Base-by-base conservation (phyloP, 1,140 invertebrate genomes). In the Lucilia cuprina region DNA sequence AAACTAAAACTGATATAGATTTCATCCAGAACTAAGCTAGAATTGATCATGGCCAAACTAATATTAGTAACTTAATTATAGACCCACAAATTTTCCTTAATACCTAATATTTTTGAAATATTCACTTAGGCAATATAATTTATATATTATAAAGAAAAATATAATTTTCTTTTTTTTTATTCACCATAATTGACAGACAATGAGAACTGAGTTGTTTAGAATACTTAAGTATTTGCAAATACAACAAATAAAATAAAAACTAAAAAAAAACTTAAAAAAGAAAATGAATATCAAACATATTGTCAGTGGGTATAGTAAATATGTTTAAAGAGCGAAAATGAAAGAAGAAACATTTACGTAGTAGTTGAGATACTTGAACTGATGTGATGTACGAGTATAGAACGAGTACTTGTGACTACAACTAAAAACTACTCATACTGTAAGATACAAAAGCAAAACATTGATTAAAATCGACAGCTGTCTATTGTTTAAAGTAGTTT, bases 401-500 rank as follows among this genome's bases (percentile, higher is more conserved):
- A 41, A 41, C 41, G 41, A 41, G 50, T 55, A 55, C 50, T 55
- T 17, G 17, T 12, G 17, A 55, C 50, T 55, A 55, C 50, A 55
- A 55, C 50, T 55, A 14, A n/a, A 55, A 1, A 30, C 25, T 41
- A 41, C 41, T 41, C 41, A 41, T 41, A 41, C 41, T 41, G 5
- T 2, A 41, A 10, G 41, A 41, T 41, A 41, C 41, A 41, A 41
- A 7, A 41, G 41, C 41, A 41, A 55, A 55, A 55, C 7, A 21
- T 25, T 70, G 65, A 70, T 70, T 70, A 70, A 21, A 70, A 70
- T 70, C 65, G 65, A 70, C 65, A 70, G 65, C 65, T 70, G 65
- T 70, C 65, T 70, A 70, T 19, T 70, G 21, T 21, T 21, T 60
- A n/a, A 21, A 25, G 65, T 70, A 21, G 65, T 19, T 21, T 70